Base-by-base conservation (phyloP, 2,888 invertebrate genomes). In the Leucoma salicis region DNA sequence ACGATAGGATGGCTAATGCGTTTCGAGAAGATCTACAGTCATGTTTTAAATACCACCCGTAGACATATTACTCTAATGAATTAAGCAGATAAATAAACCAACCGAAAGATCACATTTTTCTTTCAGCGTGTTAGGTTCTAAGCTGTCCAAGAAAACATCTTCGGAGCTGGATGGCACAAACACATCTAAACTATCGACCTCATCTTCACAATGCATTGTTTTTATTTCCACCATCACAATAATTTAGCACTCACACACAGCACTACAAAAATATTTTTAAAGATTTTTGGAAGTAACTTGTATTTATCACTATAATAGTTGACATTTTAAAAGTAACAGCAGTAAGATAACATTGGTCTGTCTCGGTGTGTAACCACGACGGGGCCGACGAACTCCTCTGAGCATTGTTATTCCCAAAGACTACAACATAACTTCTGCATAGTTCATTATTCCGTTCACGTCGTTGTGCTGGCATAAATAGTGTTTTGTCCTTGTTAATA, bases 361-460 rank as follows among this genome's bases (percentile, higher is more conserved):
- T 78, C 68, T 70, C 80, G 82, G 74, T 80, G 54, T 57, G 65
- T 82, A 75, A 72, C 63, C 74, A 76, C 76, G 57, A 51, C 53
- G 77, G 57, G 87, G 86, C 76, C 83, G 78, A 73, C 82, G 88
- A 89, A 86, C 88, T 82, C 69, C 63, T 61, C 46, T 41, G 39
- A 66, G 66, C 79, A 86, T 85, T 82, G 78, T 81, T 83, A 85
- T 85, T 84, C 82, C 80, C 75, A 77, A 82, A 83, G 79, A 77
- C 81, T 74, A 78, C 75, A 57, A 70, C 74, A 73, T 67, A 70
- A 70, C 67, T 80, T 72, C 73, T 70, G 66, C 63, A 49, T 63
- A 57, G 59, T 77, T 76, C 62, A 69, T 70, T 80, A 88, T 87
- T 80, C 86, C 54, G 54, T 72, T 76, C 88, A 87, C 87, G 80